Percentiles rank a stretch among this genome's conserved stretches.
These are phyloP conservation scores for Mylabris phalerata DNA, from an alignment of 1,140 invertebrate species.

Conservation along the genomic window DNA sequence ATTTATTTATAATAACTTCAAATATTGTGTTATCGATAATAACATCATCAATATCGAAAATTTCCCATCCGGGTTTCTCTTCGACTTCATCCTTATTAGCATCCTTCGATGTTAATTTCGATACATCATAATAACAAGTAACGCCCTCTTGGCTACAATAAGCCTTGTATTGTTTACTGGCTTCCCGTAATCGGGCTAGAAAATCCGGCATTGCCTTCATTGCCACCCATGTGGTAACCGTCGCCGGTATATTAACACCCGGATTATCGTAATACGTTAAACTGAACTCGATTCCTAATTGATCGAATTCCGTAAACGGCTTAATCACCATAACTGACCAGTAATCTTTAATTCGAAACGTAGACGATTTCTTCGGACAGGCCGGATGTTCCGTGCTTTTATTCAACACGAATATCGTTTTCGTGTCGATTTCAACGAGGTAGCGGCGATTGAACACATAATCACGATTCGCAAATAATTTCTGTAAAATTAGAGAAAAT, in stretches of 20 bases:
- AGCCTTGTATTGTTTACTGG: constrained; percentile 35
- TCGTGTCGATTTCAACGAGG: constrained; percentile 48
- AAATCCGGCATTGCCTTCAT: constrained; percentile 42
- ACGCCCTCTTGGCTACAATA: constrained; percentile 30
- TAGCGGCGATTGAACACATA: constrained; percentile 78
- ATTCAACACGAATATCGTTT: constrained; percentile 55
- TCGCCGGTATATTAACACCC: constrained; percentile 60
- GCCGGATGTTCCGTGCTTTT: constrained; percentile 54
- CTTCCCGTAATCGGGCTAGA: constrained; percentile 33
- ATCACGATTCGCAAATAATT: constrained; percentile 76
- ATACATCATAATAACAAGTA: constrained; percentile 19
- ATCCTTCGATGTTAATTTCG: background rate
- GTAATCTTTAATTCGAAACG: constrained; percentile 67
- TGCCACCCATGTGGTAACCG: constrained; percentile 61
- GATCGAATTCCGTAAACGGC: constrained; percentile 53
- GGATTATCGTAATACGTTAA: constrained; percentile 86
- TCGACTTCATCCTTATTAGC: background rate
- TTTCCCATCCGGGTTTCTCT: background rate
- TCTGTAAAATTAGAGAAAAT: constrained; percentile 44
- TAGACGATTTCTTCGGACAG: constrained; percentile 50
- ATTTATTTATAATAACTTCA: constrained; percentile 12
- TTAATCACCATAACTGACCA: constrained; percentile 84
- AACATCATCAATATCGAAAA: constrained; percentile 1
- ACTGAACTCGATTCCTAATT: constrained; percentile 67
- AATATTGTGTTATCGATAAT: constrained; percentile 6